phyloP scores from a whole-genome alignment of 2,888 invertebrate species.

The Pantelozetes paolii region DNA sequence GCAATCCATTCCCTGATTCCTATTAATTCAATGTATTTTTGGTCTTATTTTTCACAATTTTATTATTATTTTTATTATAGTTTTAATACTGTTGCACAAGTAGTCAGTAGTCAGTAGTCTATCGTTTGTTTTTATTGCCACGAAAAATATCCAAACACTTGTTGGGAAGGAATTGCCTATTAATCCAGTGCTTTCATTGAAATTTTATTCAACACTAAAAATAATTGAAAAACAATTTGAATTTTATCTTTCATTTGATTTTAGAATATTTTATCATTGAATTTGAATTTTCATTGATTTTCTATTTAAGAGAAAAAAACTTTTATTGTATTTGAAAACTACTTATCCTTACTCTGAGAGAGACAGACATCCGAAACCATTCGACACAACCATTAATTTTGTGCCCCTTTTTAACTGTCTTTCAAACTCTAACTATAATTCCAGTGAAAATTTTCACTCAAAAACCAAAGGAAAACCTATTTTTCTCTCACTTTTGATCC shows the following conservation, averaged over 20 bases:
- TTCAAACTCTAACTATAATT: neutral
- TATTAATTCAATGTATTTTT: no score
- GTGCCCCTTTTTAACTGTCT: neutral
- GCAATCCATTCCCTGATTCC: no score
- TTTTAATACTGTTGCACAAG: neutral
- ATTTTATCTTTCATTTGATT: constrained; percentile 58
- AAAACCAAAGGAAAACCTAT: neutral
- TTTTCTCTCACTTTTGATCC: neutral
- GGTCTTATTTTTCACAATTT: neutral
- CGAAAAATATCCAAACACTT: neutral
- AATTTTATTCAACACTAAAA: no score
- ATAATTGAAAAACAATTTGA: no score
- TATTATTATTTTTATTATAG: neutral
- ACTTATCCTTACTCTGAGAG: neutral
- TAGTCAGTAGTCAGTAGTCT: neutral
- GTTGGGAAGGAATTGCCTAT: neutral
- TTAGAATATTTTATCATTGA: constrained; percentile 89
- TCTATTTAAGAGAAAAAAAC: no score
- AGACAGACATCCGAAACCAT: neutral
- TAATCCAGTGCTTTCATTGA: neutral
- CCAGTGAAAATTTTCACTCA: neutral
- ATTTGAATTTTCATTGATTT: no score
- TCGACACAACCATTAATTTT: constrained; percentile 25
- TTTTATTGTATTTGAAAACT: no score
- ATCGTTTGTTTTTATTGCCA: neutral